Conservation (phyloP, 2,888 invertebrate genomes). For the Phlogophora meticulosa region DNA sequence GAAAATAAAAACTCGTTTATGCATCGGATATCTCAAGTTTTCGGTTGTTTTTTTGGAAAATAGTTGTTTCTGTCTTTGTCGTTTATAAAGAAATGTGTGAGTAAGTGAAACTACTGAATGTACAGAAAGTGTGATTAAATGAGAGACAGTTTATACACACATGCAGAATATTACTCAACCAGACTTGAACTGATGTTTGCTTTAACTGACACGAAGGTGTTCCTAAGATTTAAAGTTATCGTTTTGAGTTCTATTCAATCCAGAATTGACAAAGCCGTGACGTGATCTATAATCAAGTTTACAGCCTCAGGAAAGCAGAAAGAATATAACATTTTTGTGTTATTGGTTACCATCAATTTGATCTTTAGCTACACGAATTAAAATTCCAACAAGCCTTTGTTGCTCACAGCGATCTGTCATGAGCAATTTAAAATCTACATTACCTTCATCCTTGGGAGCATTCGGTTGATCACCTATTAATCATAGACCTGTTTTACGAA, state of each 20-base stretch:
- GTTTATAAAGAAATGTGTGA: constrained; percentile 47
- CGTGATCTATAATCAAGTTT: constrained; percentile 61
- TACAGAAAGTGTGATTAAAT: constrained; percentile 57
- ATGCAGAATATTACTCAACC: constrained; percentile 37
- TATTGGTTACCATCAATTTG: constrained; percentile 64
- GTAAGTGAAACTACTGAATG: constrained; percentile 44
- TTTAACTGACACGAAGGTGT: constrained; percentile 11
- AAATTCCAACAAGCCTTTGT: constrained; percentile 67
- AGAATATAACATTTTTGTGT: constrained; percentile 63
- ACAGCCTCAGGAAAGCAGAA: constrained; percentile 62
- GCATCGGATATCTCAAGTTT: constrained; percentile 71
- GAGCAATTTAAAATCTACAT: constrained; percentile 68
- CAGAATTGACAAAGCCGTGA: constrained; percentile 61
- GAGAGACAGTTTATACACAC: constrained; percentile 46
- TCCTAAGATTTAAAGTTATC: constrained; percentile 20
- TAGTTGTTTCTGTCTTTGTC: constrained; percentile 36
- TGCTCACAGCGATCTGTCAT: constrained; percentile 67
- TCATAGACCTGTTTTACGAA: constrained; percentile 61
- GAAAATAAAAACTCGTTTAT: constrained; percentile 80
- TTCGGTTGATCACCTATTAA: constrained; percentile 62
- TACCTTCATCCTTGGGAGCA: constrained; percentile 65
- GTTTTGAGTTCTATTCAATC: constrained; percentile 31
- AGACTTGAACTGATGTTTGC: constrained; percentile 25
- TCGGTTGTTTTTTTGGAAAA: constrained; percentile 60
- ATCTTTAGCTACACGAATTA: constrained; percentile 67